These are phyloP conservation scores for Rousettus madagascariensis DNA, from an alignment of 2,797 vertebrate species.

Conservation along the genomic window DNA sequence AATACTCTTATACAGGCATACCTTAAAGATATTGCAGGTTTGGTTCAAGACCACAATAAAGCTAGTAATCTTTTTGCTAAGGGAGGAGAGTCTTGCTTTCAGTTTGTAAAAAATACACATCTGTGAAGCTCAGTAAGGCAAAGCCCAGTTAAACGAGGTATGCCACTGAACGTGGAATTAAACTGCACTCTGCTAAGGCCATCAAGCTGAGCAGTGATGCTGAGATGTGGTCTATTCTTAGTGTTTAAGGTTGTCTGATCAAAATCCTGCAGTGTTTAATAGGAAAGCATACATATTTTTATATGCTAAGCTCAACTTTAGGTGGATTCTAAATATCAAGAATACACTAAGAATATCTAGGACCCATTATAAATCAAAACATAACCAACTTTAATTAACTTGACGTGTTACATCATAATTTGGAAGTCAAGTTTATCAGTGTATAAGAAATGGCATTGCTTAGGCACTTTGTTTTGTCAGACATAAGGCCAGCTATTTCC, in stretches of 20 bases:
- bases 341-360: background rate
- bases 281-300: background rate
- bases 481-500: slow-evolving; percentile 6
- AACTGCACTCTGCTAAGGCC: background rate
- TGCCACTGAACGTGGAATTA: background rate
- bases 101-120: background rate
- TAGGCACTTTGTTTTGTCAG: background rate
- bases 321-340: background rate
- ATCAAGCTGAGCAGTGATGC: background rate
- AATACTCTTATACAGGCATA: background rate
- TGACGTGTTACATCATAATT: background rate
- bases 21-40: background rate
- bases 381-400: background rate
- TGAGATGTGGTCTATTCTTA: background rate
- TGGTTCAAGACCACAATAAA: background rate
- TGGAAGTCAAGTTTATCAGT: background rate
- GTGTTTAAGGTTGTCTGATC: background rate
- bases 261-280: background rate
- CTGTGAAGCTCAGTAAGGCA: background rate
- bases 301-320: background rate
- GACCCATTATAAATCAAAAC: background rate
- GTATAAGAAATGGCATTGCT: background rate
- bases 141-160: background rate
- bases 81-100: background rate
- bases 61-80: background rate